Percentiles rank a stretch among this genome's conserved stretches.
phyloP scores from a whole-genome alignment of 2,797 vertebrate species.

The Peromyscus nudipes region DNA sequence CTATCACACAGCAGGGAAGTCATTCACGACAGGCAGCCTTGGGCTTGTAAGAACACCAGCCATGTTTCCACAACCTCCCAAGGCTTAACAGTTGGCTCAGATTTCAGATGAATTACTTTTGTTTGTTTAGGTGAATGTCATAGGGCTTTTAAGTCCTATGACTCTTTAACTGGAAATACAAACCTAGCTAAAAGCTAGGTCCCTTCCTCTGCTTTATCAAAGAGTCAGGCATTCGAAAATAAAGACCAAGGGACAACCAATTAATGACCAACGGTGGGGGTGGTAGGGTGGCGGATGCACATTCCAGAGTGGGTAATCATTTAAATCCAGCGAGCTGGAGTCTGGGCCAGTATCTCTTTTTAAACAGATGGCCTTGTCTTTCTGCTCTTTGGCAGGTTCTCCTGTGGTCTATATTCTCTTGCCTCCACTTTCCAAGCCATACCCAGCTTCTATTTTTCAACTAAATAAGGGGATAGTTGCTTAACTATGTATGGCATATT shows the following conservation, averaged over 20 bases:
- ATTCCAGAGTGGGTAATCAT: slow-evolving; percentile 36
- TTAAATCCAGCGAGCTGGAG: slow-evolving; percentile 4
- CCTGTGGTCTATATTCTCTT: background rate
- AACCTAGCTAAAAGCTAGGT: background rate
- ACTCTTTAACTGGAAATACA: slow-evolving; percentile 54
- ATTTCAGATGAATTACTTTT: slow-evolving; percentile 56
- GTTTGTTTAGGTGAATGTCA: slow-evolving; percentile 2
- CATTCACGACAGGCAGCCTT: background rate
- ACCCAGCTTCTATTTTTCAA: background rate
- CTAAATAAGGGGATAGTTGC: background rate
- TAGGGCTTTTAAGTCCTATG: background rate
- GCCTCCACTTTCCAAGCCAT: background rate
- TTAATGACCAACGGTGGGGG: background rate
- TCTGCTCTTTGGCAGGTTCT: background rate
- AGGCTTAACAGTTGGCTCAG: background rate
- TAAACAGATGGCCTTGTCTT: background rate
- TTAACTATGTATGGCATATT: background rate
- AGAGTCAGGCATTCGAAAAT: slow-evolving; percentile 27
- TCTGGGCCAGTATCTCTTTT: background rate
- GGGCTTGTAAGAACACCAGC: background rate
- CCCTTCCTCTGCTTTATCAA: background rate
- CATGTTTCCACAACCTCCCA: slow-evolving; percentile 3
- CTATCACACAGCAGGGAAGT: background rate
- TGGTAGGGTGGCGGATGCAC: background rate
- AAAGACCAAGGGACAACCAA: slow-evolving; percentile 37